Evolutionary conservation across 2,797 vertebrate species (phyloP), one percentile per base, ranked within the genome.

Genomic region (Delichon dasypus): DNA sequence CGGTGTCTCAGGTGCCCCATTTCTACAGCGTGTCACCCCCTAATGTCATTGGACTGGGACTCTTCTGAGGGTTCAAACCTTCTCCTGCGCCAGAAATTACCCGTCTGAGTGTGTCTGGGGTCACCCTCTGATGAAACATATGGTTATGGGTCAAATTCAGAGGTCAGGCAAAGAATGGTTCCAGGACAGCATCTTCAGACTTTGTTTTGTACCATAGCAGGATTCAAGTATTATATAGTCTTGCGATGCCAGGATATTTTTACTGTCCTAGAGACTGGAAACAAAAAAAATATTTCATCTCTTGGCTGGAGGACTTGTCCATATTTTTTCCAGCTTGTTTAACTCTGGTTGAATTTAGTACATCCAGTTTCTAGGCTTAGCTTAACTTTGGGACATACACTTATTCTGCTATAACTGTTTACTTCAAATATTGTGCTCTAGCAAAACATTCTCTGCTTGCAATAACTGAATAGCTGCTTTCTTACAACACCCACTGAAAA

Each of bases 401-500:
- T 25, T 75, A n/a, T 64, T 79, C 77, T 85, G 36, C 78, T 89
- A 2, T 23, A 55, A 66, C 38, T 77, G 2, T 87, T 88, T 74
- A 34, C 60, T 88, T 90, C 68, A 76, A 92, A 88, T 47, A 62
- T 58, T 86, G 68, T 72, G 47, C 50, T 90, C 85, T 55, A 91
- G 88, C 48, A 93, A 95, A 97, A 95, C 92, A 94, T 93, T 67
- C 76, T 30, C 51, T 88, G 50, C 62, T 85, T 88, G 74, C 81
- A 80, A 62, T 78, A 93, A 92, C 29, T 96, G 94, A 96, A 95
- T 92, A 78, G 61, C 74, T 95, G 85, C 85, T 97, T 97, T 96
- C 94, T 97, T 93, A 83, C 79, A 57, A 50, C 93, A 91, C 88
- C 73, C 86, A 38, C 89, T 61, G 70, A 65, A 91, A 89, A 47